Evolutionary conservation across 2,797 vertebrate species (phyloP), one percentile per base, ranked within the genome.

Genomic region (Champsocephalus esox): DNA sequence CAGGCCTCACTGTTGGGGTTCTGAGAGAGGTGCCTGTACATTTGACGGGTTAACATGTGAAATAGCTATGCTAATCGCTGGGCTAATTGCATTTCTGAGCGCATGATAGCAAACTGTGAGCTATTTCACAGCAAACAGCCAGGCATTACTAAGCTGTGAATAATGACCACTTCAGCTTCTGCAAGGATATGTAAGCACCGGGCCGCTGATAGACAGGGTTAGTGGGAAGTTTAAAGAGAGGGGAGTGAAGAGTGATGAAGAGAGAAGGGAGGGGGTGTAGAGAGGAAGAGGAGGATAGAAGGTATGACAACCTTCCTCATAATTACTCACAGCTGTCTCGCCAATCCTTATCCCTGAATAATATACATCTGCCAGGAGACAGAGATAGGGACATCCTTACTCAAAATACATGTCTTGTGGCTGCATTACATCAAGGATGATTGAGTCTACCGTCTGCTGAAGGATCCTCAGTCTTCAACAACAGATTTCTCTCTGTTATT

Each of bases 261-360:
- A 64, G 66, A 80, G 48, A 24, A 48, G 54, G 17, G 82, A 66
- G 80, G 48, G 66, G 74, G 63, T 38, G 34, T 38, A 38, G 65
- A 63, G 61, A 73, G 59, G 64, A 89, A 71, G 63, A 67, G 79
- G 90, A 87, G 89, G 84, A 88, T 70, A 84, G 84, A 89, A 77
- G 64, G 73, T 86, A 89, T 90, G 95, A 96, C 94, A 95, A 95
- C 86, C 95, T 93, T 91, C 90, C 95, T 85, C 65, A 87, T 85
- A 91, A 88, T 80, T 89, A 86, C 78, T 87, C 71, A 78, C 67
- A 83, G 82, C 69, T 79, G 68, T 87, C 76, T 88, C 45, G 19
- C 51, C 62, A 16, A 52, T 67, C 62, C 81, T 50, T 66, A 60
- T 66, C 57, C 28, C 45, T 44, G 21, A 79, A 56, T 64, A 82